Evolutionary conservation across 2,888 invertebrate genomes (phyloP), one percentile per base, ranked within the genome.

Genomic region (Netelia fuscicornis): DNA sequence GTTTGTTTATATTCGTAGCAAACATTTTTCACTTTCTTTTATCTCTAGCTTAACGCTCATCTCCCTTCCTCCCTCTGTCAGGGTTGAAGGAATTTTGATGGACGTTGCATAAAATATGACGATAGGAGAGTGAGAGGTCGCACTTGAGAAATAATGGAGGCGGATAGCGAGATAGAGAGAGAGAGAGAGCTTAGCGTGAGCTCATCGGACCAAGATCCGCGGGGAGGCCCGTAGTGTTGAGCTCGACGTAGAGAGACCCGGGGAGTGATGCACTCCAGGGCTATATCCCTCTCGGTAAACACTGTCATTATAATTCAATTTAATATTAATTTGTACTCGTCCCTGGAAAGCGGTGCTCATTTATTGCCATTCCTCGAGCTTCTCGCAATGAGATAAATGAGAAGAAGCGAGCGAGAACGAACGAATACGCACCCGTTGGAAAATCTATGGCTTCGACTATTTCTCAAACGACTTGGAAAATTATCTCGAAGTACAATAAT

Each of bases 281-380:
- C 75, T 86, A 83, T 79, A 65, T 74, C 54, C 82, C 86, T 88
- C 87, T 89, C 86, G 86, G 87, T 89, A 89, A 90, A 90, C 89
- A 89, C 90, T 88, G 90, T 90, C 90, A 90, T 90, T 90, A 90
- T 90, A 90, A 90, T 90, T 90, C 90, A 90, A 90, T 90, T 90
- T 90, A 88, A 90, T 90, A 90, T 89, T 90, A 90, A 90, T 90
- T 89, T 90, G 89, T 89, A 88, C 85, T 87, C 87, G 86, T 88
- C 86, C 81, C 88, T 82, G 72, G 76, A 76, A 86, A 89, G 89
- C 86, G 86, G 87, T 87, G 87, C 88, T 90, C 89, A 88, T 86
- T 88, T 86, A 72, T 72, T 67, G 72, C 56, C n/a, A 82, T 56
- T 65, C 65, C 48, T 56, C 20, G 44, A 79, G 23, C 37, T 30